A percentile compares a stretch with the other conserved stretches of the same genome.
phyloP scores from a whole-genome alignment of 2,888 invertebrate genomes.

The Leptinotarsa peninsularis region DNA sequence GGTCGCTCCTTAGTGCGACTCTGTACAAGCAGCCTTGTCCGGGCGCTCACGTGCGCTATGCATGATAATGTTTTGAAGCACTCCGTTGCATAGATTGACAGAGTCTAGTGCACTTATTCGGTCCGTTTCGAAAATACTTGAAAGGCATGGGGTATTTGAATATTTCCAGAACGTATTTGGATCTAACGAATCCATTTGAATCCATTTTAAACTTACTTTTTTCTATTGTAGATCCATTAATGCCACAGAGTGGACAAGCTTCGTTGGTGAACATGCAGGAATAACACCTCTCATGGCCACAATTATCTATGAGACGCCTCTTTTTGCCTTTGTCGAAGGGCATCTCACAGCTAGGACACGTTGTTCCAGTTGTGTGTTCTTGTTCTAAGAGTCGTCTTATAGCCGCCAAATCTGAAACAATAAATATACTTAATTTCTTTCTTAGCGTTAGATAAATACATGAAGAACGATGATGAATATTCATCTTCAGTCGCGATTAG shows the following conservation, averaged over 20 bases:
- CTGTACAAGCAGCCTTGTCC: too few species aligned
- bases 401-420: conserved; percentile 82
- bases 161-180: too few species aligned
- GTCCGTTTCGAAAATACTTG: too few species aligned
- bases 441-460: too few species aligned
- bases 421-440: not conserved
- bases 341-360: conserved; percentile 89
- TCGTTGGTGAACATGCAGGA: conserved; percentile 94
- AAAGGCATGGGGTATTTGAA: too few species aligned
- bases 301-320: conserved; percentile 92
- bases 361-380: conserved; percentile 72
- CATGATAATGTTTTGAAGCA: too few species aligned
- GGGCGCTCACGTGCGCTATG: too few species aligned
- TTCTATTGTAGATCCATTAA: conserved; percentile 47
- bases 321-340: conserved; percentile 97
- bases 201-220: conserved; percentile 43
- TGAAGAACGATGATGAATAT: too few species aligned
- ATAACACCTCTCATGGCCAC: conserved; percentile 96
- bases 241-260: conserved; percentile 84
- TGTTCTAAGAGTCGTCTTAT: conserved; percentile 83
- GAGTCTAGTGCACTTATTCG: too few species aligned
- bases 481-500: too few species aligned
- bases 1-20: too few species aligned
- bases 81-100: too few species aligned
- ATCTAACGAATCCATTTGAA: not conserved